These are phyloP conservation scores for Meteorus cinctellus DNA, from an alignment of 2,888 invertebrate species.

Conservation along the genomic window DNA sequence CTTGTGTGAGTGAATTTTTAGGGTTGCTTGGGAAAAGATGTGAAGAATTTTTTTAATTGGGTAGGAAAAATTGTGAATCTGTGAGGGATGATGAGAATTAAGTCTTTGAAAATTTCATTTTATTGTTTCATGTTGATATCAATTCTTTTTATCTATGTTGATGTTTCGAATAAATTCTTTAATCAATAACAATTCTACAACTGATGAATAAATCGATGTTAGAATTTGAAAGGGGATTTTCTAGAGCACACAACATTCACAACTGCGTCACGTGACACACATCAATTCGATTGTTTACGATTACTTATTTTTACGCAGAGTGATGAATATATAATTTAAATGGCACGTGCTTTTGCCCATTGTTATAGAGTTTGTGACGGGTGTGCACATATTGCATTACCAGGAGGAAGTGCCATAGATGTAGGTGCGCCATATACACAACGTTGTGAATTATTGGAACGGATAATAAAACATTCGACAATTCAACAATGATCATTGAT, in stretches of 20 bases:
- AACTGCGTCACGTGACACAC: not conserved
- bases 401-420: constrained; percentile 42
- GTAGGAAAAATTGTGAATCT: too few species aligned
- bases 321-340: constrained; percentile 9
- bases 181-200: too few species aligned
- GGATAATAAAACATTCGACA: constrained; percentile 49
- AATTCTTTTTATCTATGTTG: too few species aligned
- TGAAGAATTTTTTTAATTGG: too few species aligned
- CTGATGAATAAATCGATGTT: too few species aligned
- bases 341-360: constrained; percentile 32
- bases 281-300: not conserved
- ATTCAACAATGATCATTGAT: constrained; percentile 49
- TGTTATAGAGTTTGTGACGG: constrained; percentile 11
- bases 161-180: too few species aligned
- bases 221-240: too few species aligned
- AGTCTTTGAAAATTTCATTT: too few species aligned
- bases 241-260: not conserved
- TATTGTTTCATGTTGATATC: too few species aligned
- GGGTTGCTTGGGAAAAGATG: too few species aligned
- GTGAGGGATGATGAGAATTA: too few species aligned
- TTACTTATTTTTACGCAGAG: not conserved
- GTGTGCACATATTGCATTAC: constrained; percentile 28
- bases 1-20: too few species aligned
- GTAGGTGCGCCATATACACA: constrained; percentile 48
- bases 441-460: constrained; percentile 54